Percentiles rank a stretch among this genome's conserved stretches.
phyloP scores from a whole-genome alignment of 2,888 invertebrate genomes.

The Tenthredo notha region DNA sequence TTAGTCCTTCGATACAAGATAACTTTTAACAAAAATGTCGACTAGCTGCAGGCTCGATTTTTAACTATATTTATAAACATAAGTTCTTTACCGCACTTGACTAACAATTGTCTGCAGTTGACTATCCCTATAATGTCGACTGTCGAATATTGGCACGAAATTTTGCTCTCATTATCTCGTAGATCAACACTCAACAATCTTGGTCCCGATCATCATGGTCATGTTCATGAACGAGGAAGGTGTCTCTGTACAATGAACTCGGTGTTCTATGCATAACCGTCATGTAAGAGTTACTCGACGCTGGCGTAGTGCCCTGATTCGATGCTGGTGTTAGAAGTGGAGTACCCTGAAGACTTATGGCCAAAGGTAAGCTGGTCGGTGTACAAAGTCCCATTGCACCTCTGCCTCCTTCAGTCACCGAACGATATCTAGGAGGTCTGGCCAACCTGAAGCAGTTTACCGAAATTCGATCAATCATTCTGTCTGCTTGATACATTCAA shows the following conservation, averaged over 20 bases:
- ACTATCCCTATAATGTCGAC: background rate
- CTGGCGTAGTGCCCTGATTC: slow-evolving; percentile 65
- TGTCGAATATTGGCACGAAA: background rate
- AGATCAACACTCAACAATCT: slow-evolving; percentile 24
- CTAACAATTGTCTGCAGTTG: background rate
- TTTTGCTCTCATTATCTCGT: background rate
- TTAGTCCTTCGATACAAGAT: background rate
- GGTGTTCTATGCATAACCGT: slow-evolving; percentile 69
- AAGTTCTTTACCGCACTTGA: background rate
- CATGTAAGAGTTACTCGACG: slow-evolving; percentile 74
- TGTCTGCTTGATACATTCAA: background rate
- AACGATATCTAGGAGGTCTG: slow-evolving; percentile 85
- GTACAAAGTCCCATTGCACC: slow-evolving; percentile 87
- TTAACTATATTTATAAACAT: background rate
- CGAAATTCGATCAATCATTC: slow-evolving; percentile 2
- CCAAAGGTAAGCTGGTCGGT: slow-evolving; percentile 86
- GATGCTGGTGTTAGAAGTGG: slow-evolving; percentile 73
- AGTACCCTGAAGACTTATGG: slow-evolving; percentile 88
- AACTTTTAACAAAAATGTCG: background rate
- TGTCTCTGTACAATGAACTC: slow-evolving; percentile 67
- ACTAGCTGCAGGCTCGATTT: background rate
- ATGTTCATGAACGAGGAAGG: slow-evolving; percentile 66
- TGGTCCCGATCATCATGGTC: slow-evolving; percentile 55
- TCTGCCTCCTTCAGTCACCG: slow-evolving; percentile 84
- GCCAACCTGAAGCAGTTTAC: slow-evolving; percentile 82